Evolutionary conservation across 2,888 invertebrate species (phyloP).

Genomic region (Trypoxylon attenuatum): DNA sequence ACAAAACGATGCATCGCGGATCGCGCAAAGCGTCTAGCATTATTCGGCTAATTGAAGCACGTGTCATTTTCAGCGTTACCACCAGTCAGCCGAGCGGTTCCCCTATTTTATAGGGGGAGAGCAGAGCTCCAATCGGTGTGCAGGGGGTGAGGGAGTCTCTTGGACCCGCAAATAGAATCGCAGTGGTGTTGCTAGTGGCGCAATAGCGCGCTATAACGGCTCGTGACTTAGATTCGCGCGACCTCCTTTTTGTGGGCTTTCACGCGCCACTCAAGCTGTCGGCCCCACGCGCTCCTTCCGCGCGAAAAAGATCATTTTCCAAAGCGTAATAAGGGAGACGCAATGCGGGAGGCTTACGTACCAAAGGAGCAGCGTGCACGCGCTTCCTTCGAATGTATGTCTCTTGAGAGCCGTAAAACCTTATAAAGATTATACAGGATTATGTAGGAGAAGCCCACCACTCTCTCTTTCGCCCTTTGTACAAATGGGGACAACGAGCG

Average conservation of each 20-base stretch:
- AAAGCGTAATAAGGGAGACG: background rate
- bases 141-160: too few species aligned
- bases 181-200: background rate
- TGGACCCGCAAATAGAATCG: conserved; percentile 29
- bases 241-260: background rate
- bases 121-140: too few species aligned
- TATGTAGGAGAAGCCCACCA: background rate
- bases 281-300: background rate
- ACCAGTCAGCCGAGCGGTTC: conserved; percentile 22
- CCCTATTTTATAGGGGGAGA: conserved; percentile 7
- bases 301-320: background rate
- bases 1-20: conserved; percentile 15
- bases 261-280: background rate
- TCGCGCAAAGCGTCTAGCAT: conserved; percentile 2
- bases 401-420: too few species aligned
- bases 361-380: background rate
- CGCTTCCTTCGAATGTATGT: background rate
- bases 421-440: background rate
- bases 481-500: background rate
- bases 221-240: background rate
- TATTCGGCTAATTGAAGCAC: conserved; percentile 32
- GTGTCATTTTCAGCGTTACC: conserved; percentile 13
- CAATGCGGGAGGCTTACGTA: background rate
- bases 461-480: too few species aligned
- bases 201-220: background rate